phyloP scores from a whole-genome alignment of 2,888 invertebrate species.

The Polyommatus iphigenia region DNA sequence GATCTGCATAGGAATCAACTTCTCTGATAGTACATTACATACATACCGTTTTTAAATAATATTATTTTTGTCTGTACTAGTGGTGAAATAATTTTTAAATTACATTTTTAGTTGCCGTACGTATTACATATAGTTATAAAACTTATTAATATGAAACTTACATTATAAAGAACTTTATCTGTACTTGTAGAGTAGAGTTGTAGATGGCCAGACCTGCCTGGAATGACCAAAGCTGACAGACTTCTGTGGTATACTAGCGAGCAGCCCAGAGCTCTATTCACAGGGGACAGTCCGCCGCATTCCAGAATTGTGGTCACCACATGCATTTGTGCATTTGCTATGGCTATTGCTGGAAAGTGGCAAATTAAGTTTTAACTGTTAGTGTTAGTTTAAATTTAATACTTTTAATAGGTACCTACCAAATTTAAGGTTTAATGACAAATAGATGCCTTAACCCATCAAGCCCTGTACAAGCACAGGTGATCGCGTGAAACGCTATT shows the following conservation, averaged over 20 bases:
- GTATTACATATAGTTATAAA: too few species aligned
- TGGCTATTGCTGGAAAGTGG: constrained; percentile 64
- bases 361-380: constrained; percentile 33
- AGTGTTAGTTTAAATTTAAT: background rate
- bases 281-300: constrained; percentile 68
- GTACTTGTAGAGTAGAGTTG: constrained; percentile 68
- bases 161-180: constrained; percentile 73
- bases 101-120: too few species aligned
- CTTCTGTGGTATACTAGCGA: constrained; percentile 58
- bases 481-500: too few species aligned
- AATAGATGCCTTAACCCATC: too few species aligned
- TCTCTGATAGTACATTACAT: too few species aligned
- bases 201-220: constrained; percentile 68
- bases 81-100: too few species aligned
- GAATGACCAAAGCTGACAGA: constrained; percentile 60
- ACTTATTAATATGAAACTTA: constrained; percentile 55
- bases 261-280: constrained; percentile 56
- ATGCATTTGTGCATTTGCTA: constrained; percentile 63
- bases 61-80: background rate
- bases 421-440: too few species aligned
- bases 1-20: too few species aligned
- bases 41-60: too few species aligned
- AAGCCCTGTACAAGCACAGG: too few species aligned
- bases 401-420: too few species aligned
- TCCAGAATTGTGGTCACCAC: constrained; percentile 66